Evolutionary conservation across 2,888 invertebrate genomes (phyloP).

Genomic region (Dasysyrphus albostriatus): DNA sequence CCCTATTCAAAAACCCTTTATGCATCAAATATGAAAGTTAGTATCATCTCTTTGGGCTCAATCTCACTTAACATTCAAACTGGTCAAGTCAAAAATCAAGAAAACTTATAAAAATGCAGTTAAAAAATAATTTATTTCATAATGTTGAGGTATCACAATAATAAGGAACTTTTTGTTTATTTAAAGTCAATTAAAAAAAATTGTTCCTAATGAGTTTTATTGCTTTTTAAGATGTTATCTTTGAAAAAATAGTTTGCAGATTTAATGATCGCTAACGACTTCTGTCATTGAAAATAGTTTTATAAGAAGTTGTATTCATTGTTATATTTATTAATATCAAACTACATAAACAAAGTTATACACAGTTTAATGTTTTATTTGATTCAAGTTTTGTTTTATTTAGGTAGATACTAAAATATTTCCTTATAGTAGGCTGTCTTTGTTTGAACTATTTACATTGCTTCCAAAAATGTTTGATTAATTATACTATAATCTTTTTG

Average conservation of each 20-base stretch:
- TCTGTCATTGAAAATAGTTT: neutral
- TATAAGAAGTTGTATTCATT: neutral
- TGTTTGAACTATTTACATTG: neutral
- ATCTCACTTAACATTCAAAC: too few species aligned
- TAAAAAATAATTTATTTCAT: neutral
- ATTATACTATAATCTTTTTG: too few species aligned
- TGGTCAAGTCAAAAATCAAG: neutral
- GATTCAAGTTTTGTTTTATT: neutral
- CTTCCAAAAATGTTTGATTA: too few species aligned
- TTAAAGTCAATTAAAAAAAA: neutral
- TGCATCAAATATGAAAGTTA: too few species aligned
- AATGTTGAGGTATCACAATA: neutral
- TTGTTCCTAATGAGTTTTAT: neutral
- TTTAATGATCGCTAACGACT: neutral
- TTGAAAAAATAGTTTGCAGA: neutral
- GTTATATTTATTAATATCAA: neutral
- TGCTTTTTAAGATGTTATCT: neutral
- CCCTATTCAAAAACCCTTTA: too few species aligned
- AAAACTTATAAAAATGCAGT: neutral
- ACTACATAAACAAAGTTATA: neutral
- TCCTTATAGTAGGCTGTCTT: neutral
- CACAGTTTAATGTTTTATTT: neutral
- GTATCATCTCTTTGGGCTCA: too few species aligned
- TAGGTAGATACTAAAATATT: neutral
- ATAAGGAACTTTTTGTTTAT: neutral